Evolutionary conservation across 2,797 vertebrate genomes (phyloP).

Genomic region (Zenarchopterus dispar): DNA sequence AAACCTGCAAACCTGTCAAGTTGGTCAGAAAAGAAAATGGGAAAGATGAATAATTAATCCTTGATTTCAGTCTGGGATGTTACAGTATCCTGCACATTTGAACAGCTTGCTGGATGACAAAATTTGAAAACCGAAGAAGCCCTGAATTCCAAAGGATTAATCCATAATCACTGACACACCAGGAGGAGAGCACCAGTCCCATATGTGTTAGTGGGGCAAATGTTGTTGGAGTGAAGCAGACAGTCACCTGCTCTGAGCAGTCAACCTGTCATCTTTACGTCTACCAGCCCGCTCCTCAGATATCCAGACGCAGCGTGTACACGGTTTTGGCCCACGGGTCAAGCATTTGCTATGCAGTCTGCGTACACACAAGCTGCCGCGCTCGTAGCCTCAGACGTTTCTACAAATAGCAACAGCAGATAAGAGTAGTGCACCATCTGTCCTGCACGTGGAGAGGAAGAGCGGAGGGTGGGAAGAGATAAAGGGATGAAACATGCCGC

Average conservation of each 20-base stretch:
- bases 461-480: constrained; percentile 36
- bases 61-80: too few species aligned
- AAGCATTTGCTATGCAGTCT: constrained; percentile 33
- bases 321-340: constrained; percentile 6
- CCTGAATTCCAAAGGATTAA: too few species aligned
- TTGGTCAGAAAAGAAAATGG: too few species aligned
- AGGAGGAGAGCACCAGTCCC: too few species aligned
- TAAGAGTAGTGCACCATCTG: constrained; percentile 70
- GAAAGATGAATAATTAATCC: too few species aligned
- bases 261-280: constrained; percentile 30
- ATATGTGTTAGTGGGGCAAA: constrained; percentile 63
- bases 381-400: constrained; percentile 30
- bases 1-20: too few species aligned
- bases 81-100: too few species aligned
- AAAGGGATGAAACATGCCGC: constrained; percentile 54
- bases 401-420: constrained; percentile 61
- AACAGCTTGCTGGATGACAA: too few species aligned
- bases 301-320: constrained; percentile 28
- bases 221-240: constrained; percentile 12
- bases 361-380: constrained; percentile 17
- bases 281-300: constrained; percentile 23
- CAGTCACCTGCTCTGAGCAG: constrained; percentile 45
- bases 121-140: too few species aligned
- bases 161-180: too few species aligned
- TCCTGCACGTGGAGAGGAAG: constrained; percentile 53